A percentile compares a stretch with the other conserved stretches of the same genome.
Evolutionary conservation across 2,797 vertebrate genomes (phyloP).

Genomic region (Sebastes itinus): DNA sequence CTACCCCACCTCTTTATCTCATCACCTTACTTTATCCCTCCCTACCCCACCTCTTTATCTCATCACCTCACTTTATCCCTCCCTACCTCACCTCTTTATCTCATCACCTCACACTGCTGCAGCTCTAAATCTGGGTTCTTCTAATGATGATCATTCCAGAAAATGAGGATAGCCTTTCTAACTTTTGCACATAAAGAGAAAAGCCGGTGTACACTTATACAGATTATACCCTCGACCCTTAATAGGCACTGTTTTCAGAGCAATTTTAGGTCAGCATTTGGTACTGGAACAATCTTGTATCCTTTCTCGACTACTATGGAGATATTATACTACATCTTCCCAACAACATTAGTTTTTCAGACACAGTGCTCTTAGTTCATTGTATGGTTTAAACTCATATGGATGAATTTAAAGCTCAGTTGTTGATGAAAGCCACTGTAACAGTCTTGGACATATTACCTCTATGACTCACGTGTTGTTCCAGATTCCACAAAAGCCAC

Average conservation of each 20-base stretch:
- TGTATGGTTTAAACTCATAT: constrained; percentile 15
- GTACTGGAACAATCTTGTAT: constrained; percentile 2
- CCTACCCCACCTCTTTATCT: no score
- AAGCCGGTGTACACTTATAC: background rate
- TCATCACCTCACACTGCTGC: background rate
- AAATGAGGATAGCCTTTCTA: constrained; percentile 6
- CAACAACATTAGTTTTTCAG: background rate
- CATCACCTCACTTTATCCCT: background rate
- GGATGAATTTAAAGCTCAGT: constrained; percentile 4
- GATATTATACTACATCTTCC: background rate
- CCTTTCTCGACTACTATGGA: background rate
- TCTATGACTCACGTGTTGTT: constrained; percentile 33
- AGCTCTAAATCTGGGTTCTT: background rate
- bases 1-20: background rate
- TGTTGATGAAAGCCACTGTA: constrained; percentile 36
- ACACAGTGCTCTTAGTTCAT: constrained; percentile 12
- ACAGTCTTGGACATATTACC: constrained; percentile 34
- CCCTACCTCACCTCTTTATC: background rate
- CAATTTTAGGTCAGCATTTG: background rate
- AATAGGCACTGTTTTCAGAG: background rate
- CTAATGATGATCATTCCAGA: background rate
- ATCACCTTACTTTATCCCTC: background rate
- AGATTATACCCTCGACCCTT: background rate
- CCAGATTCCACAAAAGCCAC: constrained; percentile 40
- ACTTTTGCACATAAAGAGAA: constrained; percentile 38